Evolutionary conservation across 2,888 invertebrate species (phyloP).

Genomic region (Hylaea fasciaria): DNA sequence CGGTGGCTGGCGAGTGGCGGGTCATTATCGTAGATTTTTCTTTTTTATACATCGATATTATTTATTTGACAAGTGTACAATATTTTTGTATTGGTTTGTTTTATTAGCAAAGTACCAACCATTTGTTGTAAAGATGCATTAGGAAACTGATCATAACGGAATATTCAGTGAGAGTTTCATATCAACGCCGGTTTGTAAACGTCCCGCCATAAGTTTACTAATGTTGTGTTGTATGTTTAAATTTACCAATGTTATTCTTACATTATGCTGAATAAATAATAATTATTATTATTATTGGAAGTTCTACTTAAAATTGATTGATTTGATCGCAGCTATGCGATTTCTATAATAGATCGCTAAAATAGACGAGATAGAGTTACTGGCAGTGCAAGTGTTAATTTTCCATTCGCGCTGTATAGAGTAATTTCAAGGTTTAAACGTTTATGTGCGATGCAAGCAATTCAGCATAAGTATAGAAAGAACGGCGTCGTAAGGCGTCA

Average conservation of each 20-base stretch:
- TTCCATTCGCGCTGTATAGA: conserved; percentile 10
- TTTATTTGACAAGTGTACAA: conserved; percentile 22
- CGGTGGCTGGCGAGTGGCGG: too few species aligned
- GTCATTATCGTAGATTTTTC: conserved; percentile 21
- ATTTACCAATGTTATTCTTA: too few species aligned
- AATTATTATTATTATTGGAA: too few species aligned
- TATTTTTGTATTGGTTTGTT: conserved; percentile 11
- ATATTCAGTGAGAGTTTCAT: conserved; percentile 19
- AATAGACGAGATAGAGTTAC: conserved; percentile 13
- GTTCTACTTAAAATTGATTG: conserved; percentile 23
- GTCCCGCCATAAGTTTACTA: conserved; percentile 28
- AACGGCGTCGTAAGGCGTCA: conserved; percentile 34
- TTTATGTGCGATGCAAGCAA: conserved; percentile 21
- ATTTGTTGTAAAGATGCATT: background rate
- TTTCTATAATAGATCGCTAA: conserved; percentile 15
- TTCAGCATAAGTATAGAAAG: conserved; percentile 27
- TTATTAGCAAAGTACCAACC: conserved; percentile 1
- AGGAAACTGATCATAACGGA: background rate
- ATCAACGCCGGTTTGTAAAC: conserved; percentile 8
- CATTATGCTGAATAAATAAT: too few species aligned
- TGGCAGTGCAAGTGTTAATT: conserved; percentile 24
- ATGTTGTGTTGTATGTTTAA: too few species aligned
- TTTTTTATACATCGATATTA: conserved; percentile 25
- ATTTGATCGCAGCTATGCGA: conserved; percentile 9
- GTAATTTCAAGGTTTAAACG: conserved; percentile 7